These are phyloP conservation scores for Pristionchus mayeri DNA, from an alignment of 2,888 invertebrate genomes.

Conservation along the genomic window DNA sequence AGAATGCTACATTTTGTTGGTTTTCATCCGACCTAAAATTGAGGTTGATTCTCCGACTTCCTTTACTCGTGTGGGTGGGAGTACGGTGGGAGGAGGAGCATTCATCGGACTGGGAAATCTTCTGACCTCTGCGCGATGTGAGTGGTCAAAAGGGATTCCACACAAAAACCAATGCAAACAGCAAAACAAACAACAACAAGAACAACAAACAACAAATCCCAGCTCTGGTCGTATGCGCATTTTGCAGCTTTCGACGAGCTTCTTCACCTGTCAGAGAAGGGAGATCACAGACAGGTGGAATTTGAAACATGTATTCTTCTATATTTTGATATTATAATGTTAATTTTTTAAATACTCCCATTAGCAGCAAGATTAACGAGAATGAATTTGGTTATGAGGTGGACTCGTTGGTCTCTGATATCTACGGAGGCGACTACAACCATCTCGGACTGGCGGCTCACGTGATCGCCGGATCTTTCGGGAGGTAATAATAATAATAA, in stretches of 20 bases:
- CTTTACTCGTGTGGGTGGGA: constrained; percentile 83
- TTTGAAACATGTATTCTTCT: too few species aligned
- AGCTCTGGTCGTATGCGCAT: too few species aligned
- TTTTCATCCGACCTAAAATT: too few species aligned
- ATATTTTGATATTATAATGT: not conserved
- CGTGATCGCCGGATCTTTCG: constrained; percentile 84
- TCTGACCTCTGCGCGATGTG: constrained; percentile 81
- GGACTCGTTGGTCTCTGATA: constrained; percentile 84
- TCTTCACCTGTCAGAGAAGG: constrained; percentile 82
- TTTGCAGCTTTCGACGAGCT: constrained; percentile 82
- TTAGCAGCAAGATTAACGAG: too few species aligned
- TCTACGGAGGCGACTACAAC: constrained; percentile 82
- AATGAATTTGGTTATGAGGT: too few species aligned
- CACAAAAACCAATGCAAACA: too few species aligned
- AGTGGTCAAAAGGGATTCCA: too few species aligned
- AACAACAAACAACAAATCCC: too few species aligned
- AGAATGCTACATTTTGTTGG: too few species aligned
- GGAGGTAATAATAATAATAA: constrained; percentile 80
- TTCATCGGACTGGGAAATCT: constrained; percentile 84
- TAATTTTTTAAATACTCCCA: not conserved
- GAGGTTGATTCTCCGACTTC: constrained; percentile 76
- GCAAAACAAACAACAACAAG: too few species aligned
- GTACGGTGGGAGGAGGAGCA: constrained; percentile 84
- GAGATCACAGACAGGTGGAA: constrained; percentile 77
- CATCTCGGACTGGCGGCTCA: constrained; percentile 82